Evolutionary conservation across 1,140 invertebrate species (phyloP), one percentile per base, ranked within the genome.

Genomic region (Drosophila sturtevanti): DNA sequence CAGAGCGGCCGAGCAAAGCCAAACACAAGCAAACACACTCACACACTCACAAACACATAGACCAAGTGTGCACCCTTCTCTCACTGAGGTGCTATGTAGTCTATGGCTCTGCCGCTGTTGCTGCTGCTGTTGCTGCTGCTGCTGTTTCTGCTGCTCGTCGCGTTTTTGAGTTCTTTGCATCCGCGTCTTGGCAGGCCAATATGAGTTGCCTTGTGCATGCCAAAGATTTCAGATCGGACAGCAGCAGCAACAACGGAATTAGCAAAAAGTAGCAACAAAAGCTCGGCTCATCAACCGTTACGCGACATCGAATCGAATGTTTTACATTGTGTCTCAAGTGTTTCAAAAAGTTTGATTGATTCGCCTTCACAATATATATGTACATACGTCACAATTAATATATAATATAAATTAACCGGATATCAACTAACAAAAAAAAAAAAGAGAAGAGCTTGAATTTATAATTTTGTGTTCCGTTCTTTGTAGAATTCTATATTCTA

Each of bases 191-290:
- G 41, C 64, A 71, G 41, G 64, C 81, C 81, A 86, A 86, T 72
- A 66, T 79, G 81, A 86, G 81, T 86, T 86, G 81, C 82, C 81
- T 87, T 86, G 82, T 85, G 82, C 84, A 86, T 77, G 82, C 72
- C 82, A 86, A 86, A 86, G 81, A 87, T 86, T 86, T 86, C 81
- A 86, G 82, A 86, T 86, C 82, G 82, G 67, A 82, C 70, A 73
- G 66, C 77, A 81, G 55, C 81, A 84, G 76, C 72, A 71, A 63
- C 52, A 67, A 63, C 70, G 27, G 27, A 31, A 31, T 31, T 6
- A 31, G 27, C 27, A 31, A 6, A 31, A 31, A 31, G n/a, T 31
- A 71, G 58, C 41, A 61, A 38, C 48, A 67, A 60, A 41, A 60
- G 73, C 77, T 86, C 77, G 79, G 81, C 59, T 77, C 73, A 56